Base-by-base conservation (phyloP, 2,888 invertebrate genomes). In the Sceliomorpha sp. region DNA sequence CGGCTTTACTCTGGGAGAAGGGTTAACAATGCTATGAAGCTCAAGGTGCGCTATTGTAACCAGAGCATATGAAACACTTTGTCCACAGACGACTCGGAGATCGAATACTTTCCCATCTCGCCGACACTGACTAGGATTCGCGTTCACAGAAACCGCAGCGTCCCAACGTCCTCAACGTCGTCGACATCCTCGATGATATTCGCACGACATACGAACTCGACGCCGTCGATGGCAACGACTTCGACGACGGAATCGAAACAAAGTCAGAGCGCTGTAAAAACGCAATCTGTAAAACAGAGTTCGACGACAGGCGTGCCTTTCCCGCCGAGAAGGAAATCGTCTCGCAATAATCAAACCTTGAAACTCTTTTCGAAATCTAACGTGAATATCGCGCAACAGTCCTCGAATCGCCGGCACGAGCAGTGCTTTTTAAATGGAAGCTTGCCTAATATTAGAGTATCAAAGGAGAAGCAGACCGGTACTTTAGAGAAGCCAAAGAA, bases 71-170 rank as follows among this genome's bases (percentile, higher is more conserved):
- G 56, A 70, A 62, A 72, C 14, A 74, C 80, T 85, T 71, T 86
- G 83, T 92, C 90, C 92, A 89, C 93, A 94, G 94, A 94, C 90
- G 92, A 93, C 84, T 90, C 93, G 81, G 92, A 93, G 89, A 92
- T 95, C 86, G 94, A 95, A 90, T 95, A 94, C 88, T 93, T 94
- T 88, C 94, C 95, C 83, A 93, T 95, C 81, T 93, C 95, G 72
- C 92, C 94, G 42, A 95, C 94, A 74, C 89, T 95, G 83, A 95
- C 94, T 77, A 93, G 94, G 90, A 94, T 95, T 84, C 91, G 94
- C 86, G 92, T 94, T 45, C 94, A 94, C 87, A 94, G 93, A 89
- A 92, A 91, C 82, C 88, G 89, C 63, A 90, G 90, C 63, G 90
- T 90, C 29, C 88, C 83, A 53, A 88, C 90, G 14, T 78, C 79